phyloP scores from a whole-genome alignment of 2,113 vertebrate species.

The Raphicerus campestris region DNA sequence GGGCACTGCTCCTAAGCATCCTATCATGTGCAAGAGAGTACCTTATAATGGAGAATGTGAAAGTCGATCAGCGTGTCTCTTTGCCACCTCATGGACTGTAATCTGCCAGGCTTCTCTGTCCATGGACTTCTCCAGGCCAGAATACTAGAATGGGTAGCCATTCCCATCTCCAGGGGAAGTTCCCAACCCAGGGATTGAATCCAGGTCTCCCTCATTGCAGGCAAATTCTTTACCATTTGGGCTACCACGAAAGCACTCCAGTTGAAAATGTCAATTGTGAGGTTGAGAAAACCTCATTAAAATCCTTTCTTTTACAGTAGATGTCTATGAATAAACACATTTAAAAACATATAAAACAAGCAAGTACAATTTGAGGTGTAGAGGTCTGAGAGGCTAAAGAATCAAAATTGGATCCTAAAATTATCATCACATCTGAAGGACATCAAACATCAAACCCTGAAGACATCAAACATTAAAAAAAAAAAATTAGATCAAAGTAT shows the following conservation, averaged over 20 bases:
- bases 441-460: background rate
- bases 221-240: background rate
- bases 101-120: background rate
- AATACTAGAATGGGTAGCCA: background rate
- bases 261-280: background rate
- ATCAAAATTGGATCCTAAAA: constrained; percentile 14
- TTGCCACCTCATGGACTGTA: background rate
- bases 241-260: background rate
- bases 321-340: background rate
- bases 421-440: background rate
- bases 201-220: background rate
- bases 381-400: background rate
- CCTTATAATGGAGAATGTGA: background rate
- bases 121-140: background rate
- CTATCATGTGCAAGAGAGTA: background rate
- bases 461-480: constrained; percentile 6
- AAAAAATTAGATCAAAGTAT: background rate
- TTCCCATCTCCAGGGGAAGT: background rate
- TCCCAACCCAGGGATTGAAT: background rate
- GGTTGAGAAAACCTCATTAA: background rate
- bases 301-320: background rate
- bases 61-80: background rate
- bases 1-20: background rate
- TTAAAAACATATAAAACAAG: background rate
- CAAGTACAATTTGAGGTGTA: background rate